These are phyloP conservation scores for Sweltsa coloradensis DNA, from an alignment of 1,140 invertebrate genomes.

Conservation along the genomic window DNA sequence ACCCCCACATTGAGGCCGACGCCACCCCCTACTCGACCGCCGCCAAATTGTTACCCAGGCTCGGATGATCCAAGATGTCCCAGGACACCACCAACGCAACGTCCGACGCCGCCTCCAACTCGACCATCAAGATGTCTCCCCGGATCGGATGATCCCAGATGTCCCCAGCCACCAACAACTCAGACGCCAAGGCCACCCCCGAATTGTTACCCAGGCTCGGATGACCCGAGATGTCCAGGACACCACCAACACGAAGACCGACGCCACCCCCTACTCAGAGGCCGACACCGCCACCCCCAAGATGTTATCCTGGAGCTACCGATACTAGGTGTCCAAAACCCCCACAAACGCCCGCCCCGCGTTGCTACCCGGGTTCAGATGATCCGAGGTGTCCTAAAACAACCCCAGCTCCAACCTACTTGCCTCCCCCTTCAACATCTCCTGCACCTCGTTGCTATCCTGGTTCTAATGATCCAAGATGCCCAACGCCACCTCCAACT, in stretches of 20 bases:
- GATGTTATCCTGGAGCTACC: constrained; percentile 13
- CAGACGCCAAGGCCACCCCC: no score
- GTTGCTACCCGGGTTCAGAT: constrained; percentile 26
- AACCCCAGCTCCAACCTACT: constrained; percentile 1
- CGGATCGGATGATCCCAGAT: constrained; percentile 13
- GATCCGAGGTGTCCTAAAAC: constrained; percentile 28
- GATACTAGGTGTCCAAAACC: constrained; percentile 13
- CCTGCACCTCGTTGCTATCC: constrained; percentile 23
- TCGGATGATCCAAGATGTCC: constrained; percentile 26
- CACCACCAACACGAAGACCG: constrained; percentile 5
- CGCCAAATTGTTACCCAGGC: constrained; percentile 26
- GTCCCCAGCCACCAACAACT: constrained; percentile 4
- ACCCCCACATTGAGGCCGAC: no score
- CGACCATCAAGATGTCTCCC: constrained; percentile 13
- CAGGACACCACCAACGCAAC: constrained; percentile 8
- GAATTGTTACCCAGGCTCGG: constrained; percentile 27
- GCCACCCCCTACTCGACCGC: constrained; percentile 2
- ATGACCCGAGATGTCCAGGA: constrained; percentile 25
- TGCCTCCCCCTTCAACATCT: constrained; percentile 16
- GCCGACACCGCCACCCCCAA: constrained; percentile 13
- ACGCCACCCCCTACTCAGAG: constrained; percentile 10
- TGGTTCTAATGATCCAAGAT: constrained; percentile 15
- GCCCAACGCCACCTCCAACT: constrained; percentile 20
- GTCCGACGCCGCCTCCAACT: constrained; percentile 11
- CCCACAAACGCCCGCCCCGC: constrained; percentile 2